Evolutionary conservation across 2,888 invertebrate genomes (phyloP), one percentile per base, ranked within the genome.

Genomic region (Agriopis aurantiaria): DNA sequence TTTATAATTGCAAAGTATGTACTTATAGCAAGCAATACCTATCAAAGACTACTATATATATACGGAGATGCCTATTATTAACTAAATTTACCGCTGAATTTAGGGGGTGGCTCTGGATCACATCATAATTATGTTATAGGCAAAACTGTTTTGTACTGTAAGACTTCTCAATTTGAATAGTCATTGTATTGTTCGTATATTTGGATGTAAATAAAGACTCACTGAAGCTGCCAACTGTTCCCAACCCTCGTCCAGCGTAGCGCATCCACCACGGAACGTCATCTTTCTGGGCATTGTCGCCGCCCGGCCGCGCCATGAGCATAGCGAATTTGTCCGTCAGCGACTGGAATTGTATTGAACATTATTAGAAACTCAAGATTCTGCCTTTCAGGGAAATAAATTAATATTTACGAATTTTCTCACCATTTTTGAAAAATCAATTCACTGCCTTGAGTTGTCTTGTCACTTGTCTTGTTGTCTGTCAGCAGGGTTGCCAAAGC

Each of bases 221-320:
- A 98, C 98, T 95, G 89, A 97, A 95, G 88, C 97, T 96, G 88
- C 97, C 98, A 88, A 97, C 96, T 78, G 97, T 97, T 76, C 98
- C 98, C 81, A 98, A 93, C 78, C 96, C 96, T 85, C 98, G 96
- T 80, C 97, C 97, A 88, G 96, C 97, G 93, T 97, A 97, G 92
- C 97, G 97, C 95, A 98, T 95, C 96, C 97, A 98, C 97, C 97
- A 98, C 78, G 98, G 97, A 79, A 96, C 96, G 90, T 97, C 97
- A 91, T 97, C 97, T 95, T 97, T 97, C 78, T 96, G 96, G 76
- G 94, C 95, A 82, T 96, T 96, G 90, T 97, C 97, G 88, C 96
- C 97, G 79, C 97, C 97, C 75, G 98, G 97, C 84, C 97, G 96
- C 83, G 97, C 96, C 97, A 98, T 96, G 79, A 98, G 95, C 85